phyloP scores from a whole-genome alignment of 2,113 vertebrate genomes.

The Elgaria multicarinata region DNA sequence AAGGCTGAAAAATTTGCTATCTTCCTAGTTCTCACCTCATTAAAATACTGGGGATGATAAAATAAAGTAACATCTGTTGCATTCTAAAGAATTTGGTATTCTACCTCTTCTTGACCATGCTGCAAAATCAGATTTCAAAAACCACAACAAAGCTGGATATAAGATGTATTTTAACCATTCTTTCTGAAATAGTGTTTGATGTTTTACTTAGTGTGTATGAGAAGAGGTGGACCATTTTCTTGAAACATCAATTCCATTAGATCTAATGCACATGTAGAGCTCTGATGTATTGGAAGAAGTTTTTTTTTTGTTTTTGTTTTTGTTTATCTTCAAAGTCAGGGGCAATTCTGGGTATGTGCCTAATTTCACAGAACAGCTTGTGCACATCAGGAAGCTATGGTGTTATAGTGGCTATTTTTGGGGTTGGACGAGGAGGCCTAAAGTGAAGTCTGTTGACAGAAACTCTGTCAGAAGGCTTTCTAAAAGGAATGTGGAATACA shows the following conservation, averaged over 20 bases:
- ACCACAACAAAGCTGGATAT: background rate
- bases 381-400: background rate
- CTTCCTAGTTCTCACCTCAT: background rate
- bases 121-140: background rate
- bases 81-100: background rate
- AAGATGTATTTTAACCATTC: background rate
- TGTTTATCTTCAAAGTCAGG: background rate
- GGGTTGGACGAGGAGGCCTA: background rate
- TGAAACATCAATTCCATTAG: background rate
- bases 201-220: background rate
- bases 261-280: background rate
- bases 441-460: background rate
- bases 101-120: background rate
- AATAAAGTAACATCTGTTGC: background rate
- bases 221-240: background rate
- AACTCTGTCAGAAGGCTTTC: background rate
- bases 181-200: background rate
- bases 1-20: background rate
- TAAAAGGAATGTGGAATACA: background rate
- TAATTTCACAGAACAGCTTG: background rate
- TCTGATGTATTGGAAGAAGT: background rate
- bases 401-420: background rate
- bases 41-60: background rate
- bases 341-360: background rate
- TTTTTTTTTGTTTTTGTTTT: too few relatives aligned